Base-by-base conservation (phyloP, 1,140 invertebrate species). In the Drosophila repleta region DNA sequence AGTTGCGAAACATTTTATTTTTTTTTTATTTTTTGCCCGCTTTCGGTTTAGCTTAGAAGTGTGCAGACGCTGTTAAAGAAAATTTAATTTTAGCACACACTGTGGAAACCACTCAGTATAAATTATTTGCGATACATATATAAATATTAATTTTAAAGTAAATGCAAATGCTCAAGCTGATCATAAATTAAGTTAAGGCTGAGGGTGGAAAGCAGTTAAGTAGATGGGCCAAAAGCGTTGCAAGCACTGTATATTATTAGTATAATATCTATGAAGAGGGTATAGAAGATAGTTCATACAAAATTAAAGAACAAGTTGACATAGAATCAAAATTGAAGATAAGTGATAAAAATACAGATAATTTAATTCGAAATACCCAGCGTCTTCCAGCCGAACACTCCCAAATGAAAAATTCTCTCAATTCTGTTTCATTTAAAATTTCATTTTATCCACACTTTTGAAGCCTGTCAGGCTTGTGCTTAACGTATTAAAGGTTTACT, bases 1-100 rank as follows among this genome's bases (percentile, higher is more conserved):
- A 68, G 68, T 60, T 69, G 71, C 61, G 63, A 73, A 85, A 79
- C 56, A 73, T 55, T 64, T 76, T 62, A n/a, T n/a, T n/a, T n/a
- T n/a, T n/a, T n/a, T n/a, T n/a, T n/a, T n/a, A n/a, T 64, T 53
- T 46, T 29, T 51, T 63, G 58, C 65, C 17, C 6, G 46, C 41
- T 58, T 55, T 61, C 7, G 56, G 26, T 46, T 63, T 65, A 52
- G 55, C 41, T 63, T 65, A 52, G 55, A 65, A 56, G 56, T 56
- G 55, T 41, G 46, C 46, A 68, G 43, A 65, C 49, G 63, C 29
- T 45, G 43, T n/a, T 35, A 35, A 39, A 62, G 62, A 46, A 67
- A 76, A 68, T 84, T 63, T 73, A 72, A 58, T 67, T 72, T 67
- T 75, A 65, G 61, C 68, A 71, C 37, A 71, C 53, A 71, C 56